A percentile compares a stretch with the other conserved stretches of the same genome.
These are phyloP conservation scores for Pollicipes pollicipes DNA, from an alignment of 1,140 invertebrate genomes.

Conservation along the genomic window DNA sequence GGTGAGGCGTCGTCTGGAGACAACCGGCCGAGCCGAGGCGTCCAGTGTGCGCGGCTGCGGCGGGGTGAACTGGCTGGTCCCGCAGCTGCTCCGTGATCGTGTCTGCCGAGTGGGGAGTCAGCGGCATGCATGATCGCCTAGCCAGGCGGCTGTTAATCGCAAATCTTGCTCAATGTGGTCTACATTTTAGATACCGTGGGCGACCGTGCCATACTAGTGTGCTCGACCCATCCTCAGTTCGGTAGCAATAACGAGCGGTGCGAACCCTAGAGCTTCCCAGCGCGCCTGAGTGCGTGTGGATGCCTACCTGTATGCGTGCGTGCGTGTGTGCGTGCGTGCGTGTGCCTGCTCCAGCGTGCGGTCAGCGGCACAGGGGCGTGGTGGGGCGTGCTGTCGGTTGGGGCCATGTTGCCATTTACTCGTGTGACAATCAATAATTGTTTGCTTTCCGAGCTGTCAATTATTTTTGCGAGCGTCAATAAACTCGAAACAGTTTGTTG, in stretches of 20 bases:
- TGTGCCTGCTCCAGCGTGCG: background rate
- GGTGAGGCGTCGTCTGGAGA: too few species aligned
- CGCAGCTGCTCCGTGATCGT: background rate
- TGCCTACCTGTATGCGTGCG: constrained; percentile 7
- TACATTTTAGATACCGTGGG: too few species aligned
- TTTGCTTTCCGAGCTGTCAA: background rate
- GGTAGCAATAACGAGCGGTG: background rate
- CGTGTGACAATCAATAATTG: background rate
- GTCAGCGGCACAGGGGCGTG: background rate
- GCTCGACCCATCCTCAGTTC: too few species aligned
- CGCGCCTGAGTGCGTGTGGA: background rate
- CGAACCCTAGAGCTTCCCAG: background rate
- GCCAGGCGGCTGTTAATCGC: too few species aligned
- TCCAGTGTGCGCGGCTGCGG: too few species aligned
- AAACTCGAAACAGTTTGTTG: too few species aligned
- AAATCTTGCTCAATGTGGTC: too few species aligned
- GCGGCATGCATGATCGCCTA: too few species aligned
- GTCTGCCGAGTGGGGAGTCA: too few species aligned
- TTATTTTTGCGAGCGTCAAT: background rate
- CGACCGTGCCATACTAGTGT: too few species aligned
- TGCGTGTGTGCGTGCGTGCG: constrained; percentile 6
- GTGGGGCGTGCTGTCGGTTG: background rate
- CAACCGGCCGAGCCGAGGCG: too few species aligned
- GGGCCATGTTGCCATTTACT: background rate
- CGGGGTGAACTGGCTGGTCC: background rate